phyloP scores from a whole-genome alignment of 2,888 invertebrate species.

The Protonemura montana region DNA sequence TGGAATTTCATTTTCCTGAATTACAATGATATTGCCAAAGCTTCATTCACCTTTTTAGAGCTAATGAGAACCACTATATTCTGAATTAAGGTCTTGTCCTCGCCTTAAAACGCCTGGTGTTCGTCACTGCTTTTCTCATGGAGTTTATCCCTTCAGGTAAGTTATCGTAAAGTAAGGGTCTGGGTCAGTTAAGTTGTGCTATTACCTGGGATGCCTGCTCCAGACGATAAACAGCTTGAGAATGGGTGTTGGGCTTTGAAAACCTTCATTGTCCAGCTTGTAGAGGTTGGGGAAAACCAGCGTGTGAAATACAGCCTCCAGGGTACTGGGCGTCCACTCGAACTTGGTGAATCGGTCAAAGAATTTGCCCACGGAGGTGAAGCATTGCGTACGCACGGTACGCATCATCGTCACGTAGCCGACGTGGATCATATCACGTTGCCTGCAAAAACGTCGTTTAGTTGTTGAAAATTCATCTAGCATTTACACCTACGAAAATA shows the following conservation, averaged over 20 bases:
- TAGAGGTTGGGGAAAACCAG: constrained; percentile 82
- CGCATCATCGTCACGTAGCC: constrained; percentile 61
- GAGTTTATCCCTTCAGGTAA: no score
- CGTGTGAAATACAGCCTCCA: constrained; percentile 77
- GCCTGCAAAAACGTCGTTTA: no score
- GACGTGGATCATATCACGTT: constrained; percentile 20
- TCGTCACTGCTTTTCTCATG: no score
- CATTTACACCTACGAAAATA: no score
- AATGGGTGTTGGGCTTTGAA: constrained; percentile 82
- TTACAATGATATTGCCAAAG: no score
- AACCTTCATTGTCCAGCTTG: constrained; percentile 80
- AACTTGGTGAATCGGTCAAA: constrained; percentile 83
- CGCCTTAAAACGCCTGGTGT: no score
- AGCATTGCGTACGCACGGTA: constrained; percentile 69
- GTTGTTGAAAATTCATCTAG: no score
- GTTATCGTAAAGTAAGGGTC: no score
- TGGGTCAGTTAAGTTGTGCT: neutral
- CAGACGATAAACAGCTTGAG: constrained; percentile 81
- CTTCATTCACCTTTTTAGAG: no score
- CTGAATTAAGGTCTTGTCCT: no score
- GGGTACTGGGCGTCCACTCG: constrained; percentile 72
- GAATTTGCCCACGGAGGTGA: constrained; percentile 73
- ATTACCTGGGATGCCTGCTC: constrained; percentile 76
- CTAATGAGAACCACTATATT: no score
- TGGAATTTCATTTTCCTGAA: no score